Evolutionary conservation across 2,888 invertebrate species (phyloP).

Genomic region (Molanna angustata): DNA sequence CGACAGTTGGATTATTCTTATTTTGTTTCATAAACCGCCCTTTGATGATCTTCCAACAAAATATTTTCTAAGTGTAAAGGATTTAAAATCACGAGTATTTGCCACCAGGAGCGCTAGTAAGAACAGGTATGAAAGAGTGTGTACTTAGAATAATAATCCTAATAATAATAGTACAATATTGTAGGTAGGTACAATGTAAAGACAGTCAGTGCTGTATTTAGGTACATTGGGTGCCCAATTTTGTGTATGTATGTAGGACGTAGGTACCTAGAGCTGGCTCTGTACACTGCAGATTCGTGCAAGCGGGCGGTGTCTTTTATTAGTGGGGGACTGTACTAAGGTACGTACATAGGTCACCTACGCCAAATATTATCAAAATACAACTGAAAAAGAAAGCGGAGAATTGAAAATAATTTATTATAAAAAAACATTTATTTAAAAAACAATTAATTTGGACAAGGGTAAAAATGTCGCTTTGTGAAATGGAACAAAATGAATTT

Average conservation of each 20-base stretch:
- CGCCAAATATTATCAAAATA: background rate
- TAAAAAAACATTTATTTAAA: constrained; percentile 1
- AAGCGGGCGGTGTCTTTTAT: constrained; percentile 14
- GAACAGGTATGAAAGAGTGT: too few relatives aligned
- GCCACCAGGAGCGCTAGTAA: too few relatives aligned
- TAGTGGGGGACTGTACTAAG: constrained; percentile 1
- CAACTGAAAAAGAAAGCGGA: background rate
- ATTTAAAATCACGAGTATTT: constrained; percentile 27
- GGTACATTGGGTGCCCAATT: too few relatives aligned
- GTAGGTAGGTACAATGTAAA: background rate
- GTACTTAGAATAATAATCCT: too few relatives aligned
- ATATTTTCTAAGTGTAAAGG: constrained; percentile 25
- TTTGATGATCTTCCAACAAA: constrained; percentile 12
- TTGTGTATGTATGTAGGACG: too few relatives aligned
- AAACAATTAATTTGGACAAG: background rate
- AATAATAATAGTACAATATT: too few relatives aligned
- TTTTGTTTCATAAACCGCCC: too few relatives aligned
- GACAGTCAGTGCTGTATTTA: too few relatives aligned
- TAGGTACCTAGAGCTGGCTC: background rate
- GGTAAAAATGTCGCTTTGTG: too few relatives aligned
- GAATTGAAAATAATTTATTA: background rate
- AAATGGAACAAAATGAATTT: too few relatives aligned
- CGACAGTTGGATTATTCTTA: too few relatives aligned
- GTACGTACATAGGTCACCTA: background rate
- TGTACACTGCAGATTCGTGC: constrained; percentile 1